Conservation (phyloP, 2,113 vertebrate species). For the Takifugu flavidus region DNA sequence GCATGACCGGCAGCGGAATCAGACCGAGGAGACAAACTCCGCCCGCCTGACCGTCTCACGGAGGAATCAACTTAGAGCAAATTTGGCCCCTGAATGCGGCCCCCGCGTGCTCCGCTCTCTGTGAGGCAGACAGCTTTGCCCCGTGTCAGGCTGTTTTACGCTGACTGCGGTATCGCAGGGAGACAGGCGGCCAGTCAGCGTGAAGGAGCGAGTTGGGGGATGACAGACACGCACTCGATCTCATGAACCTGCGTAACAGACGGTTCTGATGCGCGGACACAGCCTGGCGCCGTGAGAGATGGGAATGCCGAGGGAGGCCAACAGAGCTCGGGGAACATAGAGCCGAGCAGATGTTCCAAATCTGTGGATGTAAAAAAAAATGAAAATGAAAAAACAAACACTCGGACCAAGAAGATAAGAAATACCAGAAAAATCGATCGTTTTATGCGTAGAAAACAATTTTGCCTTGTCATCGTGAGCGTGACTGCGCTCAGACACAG, state of each 20-base stretch:
- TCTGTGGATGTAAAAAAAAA: background rate
- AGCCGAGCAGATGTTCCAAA: background rate
- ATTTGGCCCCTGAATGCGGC: conserved; percentile 11
- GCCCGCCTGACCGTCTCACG: conserved; percentile 39
- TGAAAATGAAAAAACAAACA: background rate
- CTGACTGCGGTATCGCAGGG: conserved; percentile 41
- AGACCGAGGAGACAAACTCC: conserved; percentile 20
- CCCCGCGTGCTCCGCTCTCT: conserved; percentile 17
- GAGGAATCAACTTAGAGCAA: conserved; percentile 47
- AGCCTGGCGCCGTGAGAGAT: conserved; percentile 8
- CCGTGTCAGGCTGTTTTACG: conserved; percentile 47
- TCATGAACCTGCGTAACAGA: conserved; percentile 54
- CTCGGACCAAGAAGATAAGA: background rate
- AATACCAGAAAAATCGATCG: too few relatives aligned
- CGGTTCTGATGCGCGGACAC: conserved; percentile 27
- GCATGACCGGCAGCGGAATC: conserved; percentile 43
- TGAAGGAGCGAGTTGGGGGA: conserved; percentile 49
- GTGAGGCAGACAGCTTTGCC: conserved; percentile 24
- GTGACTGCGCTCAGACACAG: too few relatives aligned
- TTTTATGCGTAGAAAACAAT: too few relatives aligned
- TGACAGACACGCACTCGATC: conserved; percentile 62
- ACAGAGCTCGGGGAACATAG: conserved; percentile 2
- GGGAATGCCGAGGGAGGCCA: conserved; percentile 26
- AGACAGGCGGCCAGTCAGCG: conserved; percentile 47
- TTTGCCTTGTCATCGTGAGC: too few relatives aligned